These are phyloP conservation scores for Calameuta pallipes DNA, from an alignment of 2,888 invertebrate genomes.

Conservation along the genomic window DNA sequence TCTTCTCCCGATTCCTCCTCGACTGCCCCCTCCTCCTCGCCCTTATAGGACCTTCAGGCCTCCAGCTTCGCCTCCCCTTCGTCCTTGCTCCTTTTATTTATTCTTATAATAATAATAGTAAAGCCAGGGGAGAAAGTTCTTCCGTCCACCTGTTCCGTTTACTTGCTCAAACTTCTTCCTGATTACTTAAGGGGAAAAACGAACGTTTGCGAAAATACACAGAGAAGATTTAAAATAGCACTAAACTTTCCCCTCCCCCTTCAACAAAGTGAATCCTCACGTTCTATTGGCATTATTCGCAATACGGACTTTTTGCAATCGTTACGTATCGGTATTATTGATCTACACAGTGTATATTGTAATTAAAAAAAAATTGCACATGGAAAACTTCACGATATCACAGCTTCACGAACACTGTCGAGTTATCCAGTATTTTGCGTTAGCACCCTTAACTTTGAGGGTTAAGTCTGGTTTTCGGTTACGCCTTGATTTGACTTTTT, in stretches of 20 bases:
- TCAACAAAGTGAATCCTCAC: too few species aligned
- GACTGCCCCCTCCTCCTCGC: not conserved
- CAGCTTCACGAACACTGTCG: slow-evolving; percentile 40
- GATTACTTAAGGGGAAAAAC: not conserved
- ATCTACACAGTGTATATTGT: not conserved
- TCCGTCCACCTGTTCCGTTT: not conserved
- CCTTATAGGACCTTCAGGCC: not conserved
- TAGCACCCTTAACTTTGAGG: not conserved
- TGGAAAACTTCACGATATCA: slow-evolving; percentile 30
- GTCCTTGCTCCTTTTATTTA: not conserved
- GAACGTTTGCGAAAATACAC: not conserved
- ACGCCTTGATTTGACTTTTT: too few species aligned
- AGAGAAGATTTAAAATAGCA: not conserved
- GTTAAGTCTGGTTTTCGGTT: not conserved
- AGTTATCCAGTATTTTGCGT: not conserved
- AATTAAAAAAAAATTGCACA: not conserved
- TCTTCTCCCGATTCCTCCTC: not conserved
- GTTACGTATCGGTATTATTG: not conserved
- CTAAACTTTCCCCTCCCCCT: not conserved
- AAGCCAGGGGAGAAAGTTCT: not conserved
- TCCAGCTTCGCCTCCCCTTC: not conserved
- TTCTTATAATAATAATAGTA: not conserved
- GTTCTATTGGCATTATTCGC: too few species aligned
- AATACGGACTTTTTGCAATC: not conserved
- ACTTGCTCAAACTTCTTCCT: not conserved